Evolutionary conservation across 2,113 vertebrate species (phyloP), one percentile per base, ranked within the genome.

Genomic region (Etheostoma spectabile): DNA sequence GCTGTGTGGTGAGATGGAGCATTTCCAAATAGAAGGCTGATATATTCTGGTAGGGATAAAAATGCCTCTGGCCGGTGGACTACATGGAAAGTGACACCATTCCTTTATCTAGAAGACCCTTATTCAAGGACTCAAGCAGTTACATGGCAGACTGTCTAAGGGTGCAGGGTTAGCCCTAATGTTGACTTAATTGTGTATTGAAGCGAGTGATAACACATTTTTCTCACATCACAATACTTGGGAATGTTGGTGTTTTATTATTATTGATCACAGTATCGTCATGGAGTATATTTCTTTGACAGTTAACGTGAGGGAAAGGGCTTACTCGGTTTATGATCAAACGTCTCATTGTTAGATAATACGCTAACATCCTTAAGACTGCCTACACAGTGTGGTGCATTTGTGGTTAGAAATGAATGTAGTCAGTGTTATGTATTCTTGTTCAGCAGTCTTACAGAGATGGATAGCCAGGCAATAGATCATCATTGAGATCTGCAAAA

Each of bases 11-110:
- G 16, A 67, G 42, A 55, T 53, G 0, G 22, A 14, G 60, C 3
- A 1, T 61, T 48, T 53, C 49, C n/a, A 11, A 79, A 82, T 73
- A 81, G 19, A 60, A 84, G 78, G 64, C 72, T 86, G 46, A 76
- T 77, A 66, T 60, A 51, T 45, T 75, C 48, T 48, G 52, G 46
- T 38, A 19, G 12, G 56, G 52, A 59, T 53, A 56, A 72, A 74
- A 72, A 74, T n/a, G 33, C 77, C 24, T 80, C 49, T 21, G 63
- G 8, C 57, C 55, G 42, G 51, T 24, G 77, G 22, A 52, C 30
- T 24, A 48, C 16, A 2, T 46, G 42, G 21, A 24, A 69, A 15
- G 3, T 59, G 51, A 80, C 6, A 35, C 49, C 30, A 52, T 55
- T 33, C 21, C 11, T 69, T 72, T 16, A 66, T 80, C 48, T 66